phyloP scores from a whole-genome alignment of 2,888 invertebrate species.

The Atherix ibis region DNA sequence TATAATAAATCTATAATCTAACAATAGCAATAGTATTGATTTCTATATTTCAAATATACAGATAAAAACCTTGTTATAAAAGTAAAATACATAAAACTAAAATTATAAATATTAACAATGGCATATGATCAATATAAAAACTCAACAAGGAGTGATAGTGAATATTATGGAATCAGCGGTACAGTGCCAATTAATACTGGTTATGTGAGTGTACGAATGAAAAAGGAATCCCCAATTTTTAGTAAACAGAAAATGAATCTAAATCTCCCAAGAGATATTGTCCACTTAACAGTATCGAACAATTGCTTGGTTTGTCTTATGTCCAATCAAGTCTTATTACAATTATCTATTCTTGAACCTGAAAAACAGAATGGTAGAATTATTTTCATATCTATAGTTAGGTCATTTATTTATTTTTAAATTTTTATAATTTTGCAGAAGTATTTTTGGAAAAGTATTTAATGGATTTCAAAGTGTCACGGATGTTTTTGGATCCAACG shows the following conservation, averaged over 20 bases:
- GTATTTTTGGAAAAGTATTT: conserved; percentile 26
- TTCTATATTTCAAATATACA: too few species aligned
- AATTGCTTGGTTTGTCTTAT: conserved; percentile 72
- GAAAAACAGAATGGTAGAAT: conserved; percentile 57
- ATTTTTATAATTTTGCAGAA: conserved; percentile 16
- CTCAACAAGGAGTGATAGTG: too few species aligned
- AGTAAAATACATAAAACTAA: too few species aligned
- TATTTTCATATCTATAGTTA: not conserved
- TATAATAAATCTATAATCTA: too few species aligned
- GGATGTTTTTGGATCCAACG: conserved; percentile 54
- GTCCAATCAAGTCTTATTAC: conserved; percentile 62
- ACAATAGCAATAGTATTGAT: too few species aligned
- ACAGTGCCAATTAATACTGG: conserved; percentile 35
- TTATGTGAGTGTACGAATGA: conserved; percentile 39
- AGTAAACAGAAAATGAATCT: conserved; percentile 69
- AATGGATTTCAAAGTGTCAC: conserved; percentile 24
- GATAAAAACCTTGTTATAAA: too few species aligned
- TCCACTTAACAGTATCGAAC: conserved; percentile 65
- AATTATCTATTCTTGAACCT: conserved; percentile 66
- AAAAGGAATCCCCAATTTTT: conserved; percentile 72
- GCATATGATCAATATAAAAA: too few species aligned
- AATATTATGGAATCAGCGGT: too few species aligned
- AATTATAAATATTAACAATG: too few species aligned
- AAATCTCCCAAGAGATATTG: conserved; percentile 60
- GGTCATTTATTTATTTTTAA: not conserved